Evolutionary conservation across 2,797 vertebrate genomes (phyloP).

Genomic region (Champsocephalus gunnari): DNA sequence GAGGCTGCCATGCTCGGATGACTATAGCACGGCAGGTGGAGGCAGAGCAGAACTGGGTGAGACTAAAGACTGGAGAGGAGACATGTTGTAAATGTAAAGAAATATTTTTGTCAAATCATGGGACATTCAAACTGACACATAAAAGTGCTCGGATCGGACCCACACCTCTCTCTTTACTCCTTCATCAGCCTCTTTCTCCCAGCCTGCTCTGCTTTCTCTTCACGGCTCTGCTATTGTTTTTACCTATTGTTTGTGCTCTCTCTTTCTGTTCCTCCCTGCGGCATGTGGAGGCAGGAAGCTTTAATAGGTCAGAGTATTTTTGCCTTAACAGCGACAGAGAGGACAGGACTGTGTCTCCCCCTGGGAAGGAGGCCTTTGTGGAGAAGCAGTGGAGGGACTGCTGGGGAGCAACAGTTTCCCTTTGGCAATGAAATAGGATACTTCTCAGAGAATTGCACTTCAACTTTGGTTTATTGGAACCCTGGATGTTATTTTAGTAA

Average conservation of each 20-base stretch:
- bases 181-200: neutral
- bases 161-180: conserved; percentile 3
- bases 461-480: neutral
- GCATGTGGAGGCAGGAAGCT: conserved; percentile 61
- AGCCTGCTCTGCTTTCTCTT: conserved; percentile 27
- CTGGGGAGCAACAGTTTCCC: neutral
- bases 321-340: conserved; percentile 31
- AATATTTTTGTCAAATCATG: conserved; percentile 4
- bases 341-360: conserved; percentile 17
- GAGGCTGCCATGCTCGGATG: conserved; percentile 14
- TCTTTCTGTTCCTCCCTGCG: conserved; percentile 44
- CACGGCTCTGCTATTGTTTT: conserved; percentile 43
- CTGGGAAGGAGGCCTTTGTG: conserved; percentile 12
- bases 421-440: conserved; percentile 4
- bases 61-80: conserved; percentile 10
- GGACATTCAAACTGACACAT: neutral
- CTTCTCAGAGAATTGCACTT: neutral
- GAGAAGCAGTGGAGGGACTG: neutral
- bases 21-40: conserved; percentile 17
- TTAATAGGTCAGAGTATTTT: conserved; percentile 31
- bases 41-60: conserved; percentile 10
- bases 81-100: neutral
- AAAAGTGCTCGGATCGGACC: conserved; percentile 1
- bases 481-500: too few relatives aligned
- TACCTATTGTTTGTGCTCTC: conserved; percentile 20